phyloP scores from a whole-genome alignment of 2,888 invertebrate species.

The Geophilus truncorum region DNA sequence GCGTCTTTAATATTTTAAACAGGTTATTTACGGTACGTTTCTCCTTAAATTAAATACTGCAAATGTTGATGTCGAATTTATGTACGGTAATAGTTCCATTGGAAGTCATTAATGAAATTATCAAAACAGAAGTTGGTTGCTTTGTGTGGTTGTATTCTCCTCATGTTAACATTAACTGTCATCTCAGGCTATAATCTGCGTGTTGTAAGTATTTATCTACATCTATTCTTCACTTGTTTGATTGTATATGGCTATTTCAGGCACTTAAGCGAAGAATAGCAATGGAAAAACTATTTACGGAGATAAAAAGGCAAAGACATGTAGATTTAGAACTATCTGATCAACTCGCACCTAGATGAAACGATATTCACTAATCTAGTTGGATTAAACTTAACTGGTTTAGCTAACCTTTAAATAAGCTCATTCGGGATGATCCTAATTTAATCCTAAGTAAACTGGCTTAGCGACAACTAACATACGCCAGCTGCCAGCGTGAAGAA shows the following conservation, averaged over 20 bases:
- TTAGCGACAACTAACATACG: neutral
- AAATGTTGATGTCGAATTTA: neutral
- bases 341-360: neutral
- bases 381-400: neutral
- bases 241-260: neutral
- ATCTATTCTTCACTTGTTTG: neutral
- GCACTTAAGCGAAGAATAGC: neutral
- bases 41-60: neutral
- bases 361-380: neutral
- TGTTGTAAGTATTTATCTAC: neutral
- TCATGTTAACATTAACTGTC: neutral
- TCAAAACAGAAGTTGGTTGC: neutral
- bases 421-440: neutral
- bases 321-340: neutral
- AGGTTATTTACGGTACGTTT: neutral
- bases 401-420: neutral
- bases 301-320: neutral
- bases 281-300: neutral
- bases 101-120: neutral
- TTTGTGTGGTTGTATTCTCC: neutral
- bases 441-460: too few species aligned
- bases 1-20: neutral
- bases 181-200: neutral
- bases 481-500: conserved; percentile 12
- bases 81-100: neutral